Percentiles rank a stretch among this genome's conserved stretches.
phyloP scores from a whole-genome alignment of 2,113 vertebrate species.

The Oryzias curvinotus region DNA sequence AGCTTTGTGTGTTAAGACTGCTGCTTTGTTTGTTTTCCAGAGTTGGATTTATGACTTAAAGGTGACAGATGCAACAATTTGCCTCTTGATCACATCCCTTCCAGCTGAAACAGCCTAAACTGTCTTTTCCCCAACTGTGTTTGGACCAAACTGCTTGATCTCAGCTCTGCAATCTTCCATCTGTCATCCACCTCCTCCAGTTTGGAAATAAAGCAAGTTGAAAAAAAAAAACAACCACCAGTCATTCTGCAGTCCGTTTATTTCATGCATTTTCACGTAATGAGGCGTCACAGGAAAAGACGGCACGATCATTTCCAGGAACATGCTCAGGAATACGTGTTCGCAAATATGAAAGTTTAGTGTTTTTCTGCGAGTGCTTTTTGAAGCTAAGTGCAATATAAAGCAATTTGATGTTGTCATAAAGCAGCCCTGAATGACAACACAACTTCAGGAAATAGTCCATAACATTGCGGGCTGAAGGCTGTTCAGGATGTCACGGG shows the following conservation, averaged over 20 bases:
- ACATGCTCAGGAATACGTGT: slow-evolving; percentile 5
- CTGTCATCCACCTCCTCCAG: slow-evolving; percentile 54
- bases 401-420: slow-evolving; percentile 26
- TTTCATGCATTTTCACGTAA: slow-evolving; percentile 34
- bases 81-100: slow-evolving; percentile 37
- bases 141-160: slow-evolving; percentile 44
- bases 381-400: slow-evolving; percentile 9
- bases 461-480: slow-evolving; percentile 25
- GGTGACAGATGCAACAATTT: slow-evolving; percentile 50
- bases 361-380: slow-evolving; percentile 20
- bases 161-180: slow-evolving; percentile 41
- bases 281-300: slow-evolving; percentile 3
- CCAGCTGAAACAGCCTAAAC: slow-evolving; percentile 26
- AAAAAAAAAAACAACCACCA: slow-evolving; percentile 37
- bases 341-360: slow-evolving; percentile 1
- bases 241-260: slow-evolving; percentile 16
- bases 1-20: slow-evolving; percentile 43
- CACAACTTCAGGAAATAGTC: slow-evolving; percentile 35
- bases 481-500: slow-evolving; percentile 44
- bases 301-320: background rate
- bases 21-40: slow-evolving; percentile 49
- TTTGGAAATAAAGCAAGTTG: slow-evolving; percentile 71
- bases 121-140: slow-evolving; percentile 40
- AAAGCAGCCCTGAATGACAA: slow-evolving; percentile 22
- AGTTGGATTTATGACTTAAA: slow-evolving; percentile 42